Percentiles rank a stretch among this genome's conserved stretches.
Conservation (phyloP, 2,888 invertebrate species). For the Lasioglossum zephyrum region DNA sequence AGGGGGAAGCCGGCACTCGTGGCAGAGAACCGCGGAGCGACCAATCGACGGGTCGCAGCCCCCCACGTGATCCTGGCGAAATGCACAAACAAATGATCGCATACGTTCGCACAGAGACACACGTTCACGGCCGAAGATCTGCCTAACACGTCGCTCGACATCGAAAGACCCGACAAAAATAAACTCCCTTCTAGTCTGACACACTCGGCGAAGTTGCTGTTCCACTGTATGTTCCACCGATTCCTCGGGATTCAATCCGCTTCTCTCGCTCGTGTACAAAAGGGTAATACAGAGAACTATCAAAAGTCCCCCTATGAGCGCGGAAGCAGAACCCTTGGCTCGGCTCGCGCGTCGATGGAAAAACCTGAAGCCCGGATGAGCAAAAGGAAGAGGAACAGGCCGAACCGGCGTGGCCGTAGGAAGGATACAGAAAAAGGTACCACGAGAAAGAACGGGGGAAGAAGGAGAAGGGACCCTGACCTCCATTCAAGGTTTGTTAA, state of each 20-base stretch:
- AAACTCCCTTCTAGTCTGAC: constrained; percentile 49
- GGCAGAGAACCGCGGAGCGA: constrained; percentile 21
- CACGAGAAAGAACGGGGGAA: constrained; percentile 83
- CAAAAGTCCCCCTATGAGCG: constrained; percentile 52
- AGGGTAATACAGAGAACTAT: constrained; percentile 51
- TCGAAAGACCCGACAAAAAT: constrained; percentile 46
- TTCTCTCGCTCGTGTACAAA: constrained; percentile 41
- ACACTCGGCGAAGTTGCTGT: constrained; percentile 11
- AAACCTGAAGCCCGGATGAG: constrained; percentile 48
- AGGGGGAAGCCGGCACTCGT: constrained; percentile 1
- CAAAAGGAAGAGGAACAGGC: constrained; percentile 55
- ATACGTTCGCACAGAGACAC: neutral
- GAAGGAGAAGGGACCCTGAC: constrained; percentile 69
- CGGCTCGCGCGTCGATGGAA: constrained; percentile 27
- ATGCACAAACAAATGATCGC: constrained; percentile 19
- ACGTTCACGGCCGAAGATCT: constrained; percentile 8
- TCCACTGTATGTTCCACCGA: constrained; percentile 31
- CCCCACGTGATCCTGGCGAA: constrained; percentile 38
- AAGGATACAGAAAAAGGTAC: constrained; percentile 72
- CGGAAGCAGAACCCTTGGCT: constrained; percentile 54
- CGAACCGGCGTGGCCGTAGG: constrained; percentile 54
- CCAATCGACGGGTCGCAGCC: constrained; percentile 28
- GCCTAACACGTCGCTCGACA: constrained; percentile 12
- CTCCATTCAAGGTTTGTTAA: constrained; percentile 71
- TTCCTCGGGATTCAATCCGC: constrained; percentile 54